These are phyloP conservation scores for Achroia grisella DNA, from an alignment of 1,140 invertebrate genomes.

Conservation along the genomic window DNA sequence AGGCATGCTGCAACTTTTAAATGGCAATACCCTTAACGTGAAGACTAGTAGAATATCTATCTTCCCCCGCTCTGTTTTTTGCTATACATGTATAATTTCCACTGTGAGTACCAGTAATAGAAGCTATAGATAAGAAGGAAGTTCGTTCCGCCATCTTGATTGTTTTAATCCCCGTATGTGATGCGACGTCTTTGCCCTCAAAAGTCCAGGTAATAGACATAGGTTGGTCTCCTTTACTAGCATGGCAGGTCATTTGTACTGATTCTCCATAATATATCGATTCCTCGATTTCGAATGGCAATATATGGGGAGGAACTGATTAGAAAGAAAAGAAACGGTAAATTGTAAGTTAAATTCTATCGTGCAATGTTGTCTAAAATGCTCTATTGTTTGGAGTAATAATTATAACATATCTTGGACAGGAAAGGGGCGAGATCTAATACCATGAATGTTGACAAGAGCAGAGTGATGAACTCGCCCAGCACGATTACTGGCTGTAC, in stretches of 20 bases:
- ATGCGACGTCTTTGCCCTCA: constrained; percentile 75
- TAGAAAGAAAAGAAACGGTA: constrained; percentile 49
- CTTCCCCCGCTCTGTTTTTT: constrained; percentile 78
- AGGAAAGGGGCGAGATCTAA: constrained; percentile 26
- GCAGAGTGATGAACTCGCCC: constrained; percentile 80
- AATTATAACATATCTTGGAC: background rate
- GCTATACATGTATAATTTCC: constrained; percentile 82
- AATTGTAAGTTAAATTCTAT: constrained; percentile 61
- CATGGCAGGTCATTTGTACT: constrained; percentile 82
- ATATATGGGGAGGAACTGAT: constrained; percentile 82
- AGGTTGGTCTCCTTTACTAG: constrained; percentile 83
- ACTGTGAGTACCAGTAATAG: constrained; percentile 75
- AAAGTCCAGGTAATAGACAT: constrained; percentile 82
- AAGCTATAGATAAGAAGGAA: constrained; percentile 79
- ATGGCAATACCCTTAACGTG: constrained; percentile 77
- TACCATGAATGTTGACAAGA: constrained; percentile 85
- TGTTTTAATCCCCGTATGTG: constrained; percentile 70
- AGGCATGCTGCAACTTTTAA: constrained; percentile 48
- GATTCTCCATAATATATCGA: constrained; percentile 81
- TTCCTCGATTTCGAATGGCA: constrained; percentile 79
- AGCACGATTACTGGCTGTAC: constrained; percentile 83
- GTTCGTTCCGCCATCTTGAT: constrained; percentile 77
- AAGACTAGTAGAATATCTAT: constrained; percentile 74
- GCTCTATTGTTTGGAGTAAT: constrained; percentile 7
- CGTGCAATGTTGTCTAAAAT: constrained; percentile 51